These are phyloP conservation scores for Sphecodes monilicornis DNA, from an alignment of 2,888 invertebrate genomes.

Conservation along the genomic window DNA sequence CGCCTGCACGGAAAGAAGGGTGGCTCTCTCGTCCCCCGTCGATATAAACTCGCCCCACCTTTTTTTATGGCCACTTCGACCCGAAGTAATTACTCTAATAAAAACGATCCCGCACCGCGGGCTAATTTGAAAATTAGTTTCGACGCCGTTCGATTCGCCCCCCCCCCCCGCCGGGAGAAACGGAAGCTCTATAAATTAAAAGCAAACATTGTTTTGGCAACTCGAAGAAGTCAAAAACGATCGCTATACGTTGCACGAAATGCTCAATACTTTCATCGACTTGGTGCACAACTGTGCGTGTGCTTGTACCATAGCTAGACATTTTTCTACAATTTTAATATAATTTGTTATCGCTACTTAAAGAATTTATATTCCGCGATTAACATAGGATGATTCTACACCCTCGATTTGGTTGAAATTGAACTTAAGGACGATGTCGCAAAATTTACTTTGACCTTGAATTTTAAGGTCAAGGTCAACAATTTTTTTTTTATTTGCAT, in stretches of 20 bases:
- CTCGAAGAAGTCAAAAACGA: neutral
- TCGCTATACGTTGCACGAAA: neutral
- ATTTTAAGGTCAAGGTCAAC: no score
- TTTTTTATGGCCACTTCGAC: conserved; percentile 7
- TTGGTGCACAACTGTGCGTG: neutral
- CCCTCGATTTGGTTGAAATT: no score
- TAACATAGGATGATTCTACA: no score
- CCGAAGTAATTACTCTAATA: conserved; percentile 24
- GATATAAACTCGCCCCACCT: neutral
- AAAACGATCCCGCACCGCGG: conserved; percentile 20
- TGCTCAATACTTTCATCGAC: neutral
- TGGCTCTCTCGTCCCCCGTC: neutral
- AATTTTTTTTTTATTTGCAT: no score
- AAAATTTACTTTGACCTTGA: no score
- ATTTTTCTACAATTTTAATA: no score
- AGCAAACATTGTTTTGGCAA: neutral
- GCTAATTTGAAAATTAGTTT: conserved; percentile 30
- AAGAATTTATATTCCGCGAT: no score
- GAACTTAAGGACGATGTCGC: no score
- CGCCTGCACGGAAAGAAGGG: neutral
- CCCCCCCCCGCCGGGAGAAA: neutral
- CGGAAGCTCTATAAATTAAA: neutral
- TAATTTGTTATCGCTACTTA: no score
- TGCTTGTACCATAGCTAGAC: no score
- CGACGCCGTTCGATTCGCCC: conserved; percentile 3